These are phyloP conservation scores for Oasisia sp. DNA, from an alignment of 2,888 invertebrate genomes.

Conservation along the genomic window DNA sequence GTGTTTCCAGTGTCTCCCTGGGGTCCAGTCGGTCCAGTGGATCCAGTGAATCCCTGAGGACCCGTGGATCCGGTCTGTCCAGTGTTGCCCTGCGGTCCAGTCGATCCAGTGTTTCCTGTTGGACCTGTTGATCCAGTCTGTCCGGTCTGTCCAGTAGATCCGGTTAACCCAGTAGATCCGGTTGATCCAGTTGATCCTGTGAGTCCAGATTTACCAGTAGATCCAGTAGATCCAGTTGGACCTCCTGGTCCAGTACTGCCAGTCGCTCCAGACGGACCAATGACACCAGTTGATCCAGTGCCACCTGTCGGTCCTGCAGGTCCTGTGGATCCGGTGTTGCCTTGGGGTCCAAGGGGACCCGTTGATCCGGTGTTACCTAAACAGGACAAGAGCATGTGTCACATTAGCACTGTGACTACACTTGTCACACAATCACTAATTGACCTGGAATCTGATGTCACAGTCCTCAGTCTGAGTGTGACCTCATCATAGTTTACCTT, in stretches of 20 bases:
- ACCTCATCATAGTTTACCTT: no score
- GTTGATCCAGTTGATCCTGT: slow-evolving; percentile 3
- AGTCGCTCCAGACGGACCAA: neutral
- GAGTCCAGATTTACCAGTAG: neutral
- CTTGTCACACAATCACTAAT: neutral
- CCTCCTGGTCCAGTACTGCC: neutral
- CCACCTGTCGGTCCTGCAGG: neutral
- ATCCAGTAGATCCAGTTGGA: neutral
- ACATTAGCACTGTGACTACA: neutral
- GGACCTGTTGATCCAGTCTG: slow-evolving; percentile 22
- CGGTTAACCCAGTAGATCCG: neutral
- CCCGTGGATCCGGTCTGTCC: slow-evolving; percentile 24
- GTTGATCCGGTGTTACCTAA: slow-evolving; percentile 14
- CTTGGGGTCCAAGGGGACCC: neutral
- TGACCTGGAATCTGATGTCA: no score
- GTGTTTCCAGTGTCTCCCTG: slow-evolving; percentile 19
- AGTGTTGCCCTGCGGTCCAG: slow-evolving; percentile 23
- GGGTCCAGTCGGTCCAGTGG: slow-evolving; percentile 20
- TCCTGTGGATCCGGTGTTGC: slow-evolving; percentile 21
- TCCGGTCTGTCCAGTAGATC: slow-evolving; percentile 14
- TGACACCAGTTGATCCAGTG: slow-evolving; percentile 6
- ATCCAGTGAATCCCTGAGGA: neutral
- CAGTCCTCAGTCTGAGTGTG: no score
- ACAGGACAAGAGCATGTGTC: neutral
- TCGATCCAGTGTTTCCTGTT: slow-evolving; percentile 18